These are phyloP conservation scores for Tetramorium bicarinatum DNA, from an alignment of 2,888 invertebrate genomes.

Conservation along the genomic window DNA sequence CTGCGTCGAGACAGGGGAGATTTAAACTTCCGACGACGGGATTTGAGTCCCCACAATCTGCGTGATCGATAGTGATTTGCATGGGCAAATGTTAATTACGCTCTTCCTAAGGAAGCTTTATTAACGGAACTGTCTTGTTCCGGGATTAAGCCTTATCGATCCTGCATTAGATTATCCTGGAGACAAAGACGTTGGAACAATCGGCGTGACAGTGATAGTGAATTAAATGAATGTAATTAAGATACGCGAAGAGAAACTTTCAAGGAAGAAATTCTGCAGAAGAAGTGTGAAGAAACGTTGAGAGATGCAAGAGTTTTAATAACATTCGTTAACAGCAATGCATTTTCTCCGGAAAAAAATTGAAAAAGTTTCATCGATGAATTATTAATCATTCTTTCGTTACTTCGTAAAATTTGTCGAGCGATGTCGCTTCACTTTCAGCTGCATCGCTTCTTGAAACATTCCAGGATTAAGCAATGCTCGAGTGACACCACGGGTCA, in stretches of 20 bases:
- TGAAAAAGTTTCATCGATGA: not conserved
- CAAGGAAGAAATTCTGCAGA: not conserved
- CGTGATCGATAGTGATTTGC: conserved; percentile 70
- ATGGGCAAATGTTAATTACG: conserved; percentile 68
- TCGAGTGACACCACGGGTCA: not conserved
- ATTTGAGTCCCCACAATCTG: conserved; percentile 34
- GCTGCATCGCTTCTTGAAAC: not conserved
- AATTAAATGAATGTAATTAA: not conserved
- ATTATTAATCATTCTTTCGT: not conserved
- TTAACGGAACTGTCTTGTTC: conserved; percentile 24
- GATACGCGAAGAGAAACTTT: not conserved
- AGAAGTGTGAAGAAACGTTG: not conserved
- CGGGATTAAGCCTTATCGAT: conserved; percentile 31
- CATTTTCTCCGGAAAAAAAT: not conserved
- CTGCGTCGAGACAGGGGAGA: conserved; percentile 21
- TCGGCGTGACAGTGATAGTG: not conserved
- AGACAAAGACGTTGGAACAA: not conserved
- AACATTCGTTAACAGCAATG: not conserved
- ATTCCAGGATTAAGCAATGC: not conserved
- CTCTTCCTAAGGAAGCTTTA: conserved; percentile 10
- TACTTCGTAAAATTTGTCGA: not conserved
- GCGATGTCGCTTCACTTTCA: not conserved
- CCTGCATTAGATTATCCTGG: conserved; percentile 21
- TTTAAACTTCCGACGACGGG: conserved; percentile 20
- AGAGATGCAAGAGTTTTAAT: not conserved